Percentiles rank a stretch among this genome's conserved stretches.
Evolutionary conservation across 1,140 invertebrate genomes (phyloP).

Genomic region (Drosophila tristis): DNA sequence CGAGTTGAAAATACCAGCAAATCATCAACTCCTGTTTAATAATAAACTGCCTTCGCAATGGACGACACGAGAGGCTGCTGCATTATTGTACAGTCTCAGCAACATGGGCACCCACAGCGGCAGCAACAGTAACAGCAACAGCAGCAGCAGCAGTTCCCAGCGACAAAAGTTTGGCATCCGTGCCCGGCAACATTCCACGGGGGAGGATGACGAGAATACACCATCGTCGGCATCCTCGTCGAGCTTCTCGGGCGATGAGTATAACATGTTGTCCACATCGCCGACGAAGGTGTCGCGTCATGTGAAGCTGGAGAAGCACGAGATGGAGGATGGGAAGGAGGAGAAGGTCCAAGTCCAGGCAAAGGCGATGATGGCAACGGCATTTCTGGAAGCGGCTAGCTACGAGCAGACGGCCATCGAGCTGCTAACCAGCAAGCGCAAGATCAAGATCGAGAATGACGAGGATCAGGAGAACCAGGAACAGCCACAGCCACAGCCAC

Average conservation of each 20-base stretch:
- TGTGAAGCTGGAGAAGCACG: constrained; percentile 55
- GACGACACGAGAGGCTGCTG: constrained; percentile 83
- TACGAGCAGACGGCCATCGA: constrained; percentile 76
- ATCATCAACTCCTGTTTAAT: constrained; percentile 84
- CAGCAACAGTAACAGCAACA: constrained; percentile 34
- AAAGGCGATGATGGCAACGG: constrained; percentile 74
- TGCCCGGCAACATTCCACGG: constrained; percentile 75
- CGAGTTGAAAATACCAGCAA: constrained; percentile 84
- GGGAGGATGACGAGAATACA: constrained; percentile 81
- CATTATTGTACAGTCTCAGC: constrained; percentile 78
- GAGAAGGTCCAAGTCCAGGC: constrained; percentile 42
- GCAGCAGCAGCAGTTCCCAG: constrained; percentile 34
- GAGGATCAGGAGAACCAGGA: constrained; percentile 70
- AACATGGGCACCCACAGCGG: constrained; percentile 56
- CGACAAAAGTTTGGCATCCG: constrained; percentile 64
- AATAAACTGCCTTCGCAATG: constrained; percentile 84
- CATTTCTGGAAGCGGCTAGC: constrained; percentile 75
- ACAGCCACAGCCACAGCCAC: constrained; percentile 50
- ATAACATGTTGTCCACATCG: constrained; percentile 60
- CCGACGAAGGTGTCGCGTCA: constrained; percentile 73
- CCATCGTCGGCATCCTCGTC: constrained; percentile 79
- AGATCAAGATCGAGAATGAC: constrained; percentile 70
- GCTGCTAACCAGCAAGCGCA: constrained; percentile 72
- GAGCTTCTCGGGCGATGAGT: constrained; percentile 73
- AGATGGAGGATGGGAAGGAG: constrained; percentile 42